These are phyloP conservation scores for Drosophila pseudotakahashii DNA, from an alignment of 2,888 invertebrate genomes.

Conservation along the genomic window DNA sequence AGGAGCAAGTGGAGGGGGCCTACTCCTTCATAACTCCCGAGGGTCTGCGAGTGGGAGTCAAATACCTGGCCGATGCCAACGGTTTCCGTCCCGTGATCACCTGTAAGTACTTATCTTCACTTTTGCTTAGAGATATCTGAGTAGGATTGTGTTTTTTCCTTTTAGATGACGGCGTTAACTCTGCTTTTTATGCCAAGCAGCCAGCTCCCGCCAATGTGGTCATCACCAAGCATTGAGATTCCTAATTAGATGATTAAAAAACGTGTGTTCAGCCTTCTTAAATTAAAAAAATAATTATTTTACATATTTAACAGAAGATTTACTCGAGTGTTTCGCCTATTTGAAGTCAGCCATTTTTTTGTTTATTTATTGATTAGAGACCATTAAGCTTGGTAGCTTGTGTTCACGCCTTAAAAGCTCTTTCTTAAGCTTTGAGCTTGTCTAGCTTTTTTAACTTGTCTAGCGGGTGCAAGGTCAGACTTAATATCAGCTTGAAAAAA, in stretches of 20 bases:
- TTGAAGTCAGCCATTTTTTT: slow-evolving; percentile 4
- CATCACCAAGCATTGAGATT: slow-evolving; percentile 55
- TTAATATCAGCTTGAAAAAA: slow-evolving; percentile 6
- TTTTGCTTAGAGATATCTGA: not conserved
- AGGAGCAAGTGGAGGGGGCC: slow-evolving; percentile 78
- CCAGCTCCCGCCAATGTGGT: slow-evolving; percentile 72
- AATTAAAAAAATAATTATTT: slow-evolving; percentile 13
- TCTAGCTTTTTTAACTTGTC: too few species aligned
- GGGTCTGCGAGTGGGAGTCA: slow-evolving; percentile 79
- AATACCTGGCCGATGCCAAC: slow-evolving; percentile 80
- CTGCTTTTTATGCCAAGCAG: slow-evolving; percentile 61
- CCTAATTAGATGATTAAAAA: slow-evolving; percentile 18
- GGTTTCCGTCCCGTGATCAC: slow-evolving; percentile 80
- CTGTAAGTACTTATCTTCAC: slow-evolving; percentile 66
- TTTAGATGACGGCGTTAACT: slow-evolving; percentile 73
- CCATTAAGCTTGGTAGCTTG: slow-evolving; percentile 46
- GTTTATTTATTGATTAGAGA: slow-evolving; percentile 2
- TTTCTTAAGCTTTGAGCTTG: too few species aligned
- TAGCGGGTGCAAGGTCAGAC: not conserved
- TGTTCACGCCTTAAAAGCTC: slow-evolving; percentile 49
- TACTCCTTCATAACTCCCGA: slow-evolving; percentile 81
- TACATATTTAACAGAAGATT: too few species aligned
- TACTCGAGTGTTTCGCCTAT: not conserved
- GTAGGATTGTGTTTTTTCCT: slow-evolving; percentile 8
- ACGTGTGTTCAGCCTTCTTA: slow-evolving; percentile 33